Evolutionary conservation across 2,888 invertebrate species (phyloP), one percentile per base, ranked within the genome.

Genomic region (Agrotis clavis): DNA sequence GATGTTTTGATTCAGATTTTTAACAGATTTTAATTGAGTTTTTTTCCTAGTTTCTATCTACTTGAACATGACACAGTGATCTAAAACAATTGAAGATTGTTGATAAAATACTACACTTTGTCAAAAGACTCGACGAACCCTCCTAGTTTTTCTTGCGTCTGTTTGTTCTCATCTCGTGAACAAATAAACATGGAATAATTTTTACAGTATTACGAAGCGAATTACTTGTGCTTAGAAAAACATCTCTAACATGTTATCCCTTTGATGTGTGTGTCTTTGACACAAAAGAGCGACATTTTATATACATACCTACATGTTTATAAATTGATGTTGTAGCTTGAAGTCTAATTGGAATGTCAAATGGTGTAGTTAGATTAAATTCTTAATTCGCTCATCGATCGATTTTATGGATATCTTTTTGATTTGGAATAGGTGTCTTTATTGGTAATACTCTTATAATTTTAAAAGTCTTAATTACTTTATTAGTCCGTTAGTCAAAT

Each of bases 101-200:
- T 16, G 21, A 18, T 18, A 50, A 65, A 65, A 67, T 48, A 75
- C 66, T 51, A 54, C 25, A 73, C 57, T 73, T 69, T 67, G 67
- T 78, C 74, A 82, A 81, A 81, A 75, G 64, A 18, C 16, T 25
- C 67, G 45, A 60, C 61, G 74, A 69, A 11, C 62, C 74, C 65
- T 69, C 60, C 9, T 18, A 51, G 71, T 77, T 78, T 74, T 81
- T 85, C 71, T 70, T 70, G 64, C 67, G 71, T 74, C 50, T 81
- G 76, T 77, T 84, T 82, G 76, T 77, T 74, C 75, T 76, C 72
- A 74, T 81, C 83, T 74, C 62, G 53, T 59, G 79, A 59, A 67
- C 81, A 86, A 85, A 87, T 80, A 88, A 88, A 88, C 86, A 86
- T 83, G 45, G 88, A 74, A 86, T 87, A 83, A 83, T 88, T 88